Evolutionary conservation across 1,140 invertebrate species (phyloP).

Genomic region (Atta texana): DNA sequence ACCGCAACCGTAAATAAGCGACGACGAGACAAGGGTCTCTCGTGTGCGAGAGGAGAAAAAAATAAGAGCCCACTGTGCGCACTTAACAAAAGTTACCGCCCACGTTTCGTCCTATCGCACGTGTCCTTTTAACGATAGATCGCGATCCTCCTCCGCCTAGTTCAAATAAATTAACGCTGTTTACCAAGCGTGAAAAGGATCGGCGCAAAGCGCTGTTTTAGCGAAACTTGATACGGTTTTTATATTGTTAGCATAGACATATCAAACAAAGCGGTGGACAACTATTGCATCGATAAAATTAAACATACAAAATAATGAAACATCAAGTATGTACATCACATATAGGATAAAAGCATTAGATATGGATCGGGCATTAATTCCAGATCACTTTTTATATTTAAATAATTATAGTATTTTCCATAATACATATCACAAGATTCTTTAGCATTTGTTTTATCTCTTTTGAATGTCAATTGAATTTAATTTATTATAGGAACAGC

Average conservation of each 20-base stretch:
- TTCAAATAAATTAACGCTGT: conserved; percentile 62
- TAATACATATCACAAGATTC: no score
- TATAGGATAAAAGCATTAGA: no score
- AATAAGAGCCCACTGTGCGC: conserved; percentile 3
- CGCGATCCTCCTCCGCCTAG: background rate
- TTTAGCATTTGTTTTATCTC: no score
- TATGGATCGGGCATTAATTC: no score
- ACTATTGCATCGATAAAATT: background rate
- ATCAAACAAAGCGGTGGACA: background rate
- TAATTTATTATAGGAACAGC: no score
- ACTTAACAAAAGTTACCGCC: conserved; percentile 68
- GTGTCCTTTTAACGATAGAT: conserved; percentile 25
- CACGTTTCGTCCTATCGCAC: conserved; percentile 36
- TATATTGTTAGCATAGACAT: background rate
- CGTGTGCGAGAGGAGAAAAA: background rate
- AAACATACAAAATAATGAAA: background rate
- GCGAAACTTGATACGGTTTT: conserved; percentile 16
- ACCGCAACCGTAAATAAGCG: conserved; percentile 68
- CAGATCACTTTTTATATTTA: no score
- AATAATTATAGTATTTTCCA: no score
- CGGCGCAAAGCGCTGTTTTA: conserved; percentile 23
- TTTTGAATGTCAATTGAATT: no score
- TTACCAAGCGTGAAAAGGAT: conserved; percentile 47
- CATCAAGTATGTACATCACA: background rate
- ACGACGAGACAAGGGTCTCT: conserved; percentile 44